A percentile compares a stretch with the other conserved stretches of the same genome.
Evolutionary conservation across 2,797 vertebrate species (phyloP).

Genomic region (Emys orbicularis): DNA sequence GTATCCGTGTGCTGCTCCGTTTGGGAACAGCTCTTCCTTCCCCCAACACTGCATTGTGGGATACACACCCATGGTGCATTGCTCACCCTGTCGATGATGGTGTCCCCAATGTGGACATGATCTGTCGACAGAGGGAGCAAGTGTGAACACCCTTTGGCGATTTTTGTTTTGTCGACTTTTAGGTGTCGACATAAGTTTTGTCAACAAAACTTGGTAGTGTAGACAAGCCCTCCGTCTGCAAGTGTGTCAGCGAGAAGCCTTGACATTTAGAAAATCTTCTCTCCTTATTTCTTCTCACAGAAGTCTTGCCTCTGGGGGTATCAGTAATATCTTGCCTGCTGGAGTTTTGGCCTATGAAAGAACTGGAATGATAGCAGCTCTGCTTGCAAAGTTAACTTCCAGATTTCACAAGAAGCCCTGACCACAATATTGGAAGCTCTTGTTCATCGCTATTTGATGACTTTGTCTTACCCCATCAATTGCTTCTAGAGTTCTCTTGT

Average conservation of each 20-base stretch:
- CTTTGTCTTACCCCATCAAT: neutral
- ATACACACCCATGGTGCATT: no score
- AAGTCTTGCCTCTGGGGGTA: neutral
- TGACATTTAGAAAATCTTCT: neutral
- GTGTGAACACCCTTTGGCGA: no score
- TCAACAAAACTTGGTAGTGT: no score
- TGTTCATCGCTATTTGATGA: neutral
- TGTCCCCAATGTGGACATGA: no score
- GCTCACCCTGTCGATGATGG: no score
- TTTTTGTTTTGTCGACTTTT: no score
- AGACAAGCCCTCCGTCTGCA: neutral
- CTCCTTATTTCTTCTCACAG: neutral
- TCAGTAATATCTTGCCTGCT: neutral
- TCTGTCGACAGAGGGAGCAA: no score
- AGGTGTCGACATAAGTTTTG: no score
- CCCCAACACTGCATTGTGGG: no score
- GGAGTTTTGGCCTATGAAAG: neutral
- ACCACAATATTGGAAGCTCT: neutral
- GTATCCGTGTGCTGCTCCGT: no score
- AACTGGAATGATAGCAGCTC: neutral
- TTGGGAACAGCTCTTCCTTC: no score
- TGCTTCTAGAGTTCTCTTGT: neutral
- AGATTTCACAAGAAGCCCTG: neutral
- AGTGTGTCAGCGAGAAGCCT: neutral
- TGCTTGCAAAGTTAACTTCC: conserved; percentile 10